Evolutionary conservation across 2,797 vertebrate species (phyloP).

Genomic region (Buphagus erythrorhynchus): DNA sequence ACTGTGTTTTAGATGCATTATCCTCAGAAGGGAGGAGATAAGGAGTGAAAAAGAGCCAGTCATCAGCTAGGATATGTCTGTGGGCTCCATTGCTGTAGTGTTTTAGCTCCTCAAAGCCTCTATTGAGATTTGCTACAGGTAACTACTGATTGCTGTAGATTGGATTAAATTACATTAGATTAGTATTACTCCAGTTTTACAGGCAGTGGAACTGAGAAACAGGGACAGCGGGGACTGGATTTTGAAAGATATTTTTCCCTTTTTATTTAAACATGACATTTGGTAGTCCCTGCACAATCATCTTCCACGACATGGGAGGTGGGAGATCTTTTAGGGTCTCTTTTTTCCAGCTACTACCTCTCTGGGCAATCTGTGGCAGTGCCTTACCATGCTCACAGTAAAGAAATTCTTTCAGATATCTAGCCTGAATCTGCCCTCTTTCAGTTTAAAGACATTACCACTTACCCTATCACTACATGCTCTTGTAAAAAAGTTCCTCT

Average conservation of each 20-base stretch:
- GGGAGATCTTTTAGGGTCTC: background rate
- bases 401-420: background rate
- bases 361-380: background rate
- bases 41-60: background rate
- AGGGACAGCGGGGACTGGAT: background rate
- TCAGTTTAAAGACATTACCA: background rate
- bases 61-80: background rate
- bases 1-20: background rate
- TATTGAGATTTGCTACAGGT: background rate
- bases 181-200: background rate
- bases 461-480: background rate
- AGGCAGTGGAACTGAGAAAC: background rate
- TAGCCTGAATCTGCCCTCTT: background rate
- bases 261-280: background rate
- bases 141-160: background rate
- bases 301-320: background rate
- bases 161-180: background rate
- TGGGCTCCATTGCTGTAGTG: background rate
- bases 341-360: background rate
- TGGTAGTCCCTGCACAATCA: background rate
- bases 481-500: background rate
- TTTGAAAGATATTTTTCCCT: background rate
- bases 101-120: background rate
- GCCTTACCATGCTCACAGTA: accelerated
- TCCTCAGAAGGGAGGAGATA: background rate